These are phyloP conservation scores for Pemphredon lugubris DNA, from an alignment of 2,888 invertebrate genomes.

Conservation along the genomic window DNA sequence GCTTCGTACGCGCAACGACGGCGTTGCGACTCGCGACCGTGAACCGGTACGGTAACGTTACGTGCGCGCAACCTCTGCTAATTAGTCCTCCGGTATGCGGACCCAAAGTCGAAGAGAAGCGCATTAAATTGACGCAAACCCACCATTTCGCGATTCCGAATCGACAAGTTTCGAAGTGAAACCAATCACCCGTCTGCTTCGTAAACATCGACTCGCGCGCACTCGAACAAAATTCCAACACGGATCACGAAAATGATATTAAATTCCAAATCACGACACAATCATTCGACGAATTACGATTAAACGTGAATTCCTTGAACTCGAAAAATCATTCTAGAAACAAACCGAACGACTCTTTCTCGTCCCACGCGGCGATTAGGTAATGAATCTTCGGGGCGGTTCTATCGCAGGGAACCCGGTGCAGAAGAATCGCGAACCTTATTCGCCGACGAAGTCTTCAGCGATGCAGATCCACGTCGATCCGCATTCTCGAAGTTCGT, in stretches of 20 bases:
- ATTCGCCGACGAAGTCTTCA: conserved; percentile 29
- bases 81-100: conserved; percentile 24
- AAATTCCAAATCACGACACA: not conserved
- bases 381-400: conserved; percentile 51
- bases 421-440: conserved; percentile 14
- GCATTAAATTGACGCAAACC: no score
- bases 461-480: conserved; percentile 55
- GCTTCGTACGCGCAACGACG: conserved; percentile 1
- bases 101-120: not conserved
- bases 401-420: conserved; percentile 15
- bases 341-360: conserved; percentile 29
- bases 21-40: conserved; percentile 1
- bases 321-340: not conserved
- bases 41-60: not conserved
- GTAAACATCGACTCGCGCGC: no score
- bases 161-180: no score
- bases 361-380: conserved; percentile 41
- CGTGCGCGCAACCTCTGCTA: conserved; percentile 21
- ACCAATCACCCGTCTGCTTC: no score
- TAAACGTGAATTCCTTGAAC: not conserved
- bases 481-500: conserved; percentile 60
- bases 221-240: no score
- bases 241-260: no score
- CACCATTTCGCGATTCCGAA: no score
- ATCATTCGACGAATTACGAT: no score